A percentile compares a stretch with the other conserved stretches of the same genome.
Evolutionary conservation across 2,797 vertebrate genomes (phyloP).

Genomic region (Alfaro cultratus): DNA sequence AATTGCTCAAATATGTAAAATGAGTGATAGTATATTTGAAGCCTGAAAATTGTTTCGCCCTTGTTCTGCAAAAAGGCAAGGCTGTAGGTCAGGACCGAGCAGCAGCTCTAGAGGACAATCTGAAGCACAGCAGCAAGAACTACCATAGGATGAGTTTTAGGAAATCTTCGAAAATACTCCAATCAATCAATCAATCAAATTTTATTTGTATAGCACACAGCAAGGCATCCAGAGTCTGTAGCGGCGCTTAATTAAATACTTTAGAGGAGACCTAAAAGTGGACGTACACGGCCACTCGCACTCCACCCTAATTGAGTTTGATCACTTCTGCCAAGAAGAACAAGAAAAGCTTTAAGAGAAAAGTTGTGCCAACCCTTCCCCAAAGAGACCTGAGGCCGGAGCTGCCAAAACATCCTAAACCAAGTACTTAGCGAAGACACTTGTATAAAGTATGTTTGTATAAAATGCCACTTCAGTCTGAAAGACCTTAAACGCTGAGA

Average conservation of each 20-base stretch:
- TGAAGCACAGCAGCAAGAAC: neutral
- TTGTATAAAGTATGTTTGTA: neutral
- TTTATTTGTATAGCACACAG: too few species aligned
- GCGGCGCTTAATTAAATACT: neutral
- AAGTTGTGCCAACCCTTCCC: neutral
- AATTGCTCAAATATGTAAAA: neutral
- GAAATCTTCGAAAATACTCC: neutral
- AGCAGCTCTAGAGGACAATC: neutral
- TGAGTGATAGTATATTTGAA: neutral
- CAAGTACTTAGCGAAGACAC: neutral
- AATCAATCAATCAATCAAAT: too few species aligned
- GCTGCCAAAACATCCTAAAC: neutral
- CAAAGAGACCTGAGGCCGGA: neutral
- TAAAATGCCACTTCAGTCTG: neutral
- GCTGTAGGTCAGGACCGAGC: neutral
- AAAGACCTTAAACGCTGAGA: neutral
- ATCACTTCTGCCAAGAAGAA: slow-evolving; percentile 12
- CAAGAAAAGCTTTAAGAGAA: neutral
- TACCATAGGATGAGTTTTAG: neutral
- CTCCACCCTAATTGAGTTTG: neutral
- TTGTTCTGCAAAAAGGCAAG: neutral
- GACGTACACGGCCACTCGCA: neutral
- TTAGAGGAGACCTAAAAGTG: neutral
- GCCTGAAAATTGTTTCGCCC: neutral
- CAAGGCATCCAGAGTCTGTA: neutral